Base-by-base conservation (phyloP, 2,113 vertebrate species). In the Poeciliopsis retropinna region DNA sequence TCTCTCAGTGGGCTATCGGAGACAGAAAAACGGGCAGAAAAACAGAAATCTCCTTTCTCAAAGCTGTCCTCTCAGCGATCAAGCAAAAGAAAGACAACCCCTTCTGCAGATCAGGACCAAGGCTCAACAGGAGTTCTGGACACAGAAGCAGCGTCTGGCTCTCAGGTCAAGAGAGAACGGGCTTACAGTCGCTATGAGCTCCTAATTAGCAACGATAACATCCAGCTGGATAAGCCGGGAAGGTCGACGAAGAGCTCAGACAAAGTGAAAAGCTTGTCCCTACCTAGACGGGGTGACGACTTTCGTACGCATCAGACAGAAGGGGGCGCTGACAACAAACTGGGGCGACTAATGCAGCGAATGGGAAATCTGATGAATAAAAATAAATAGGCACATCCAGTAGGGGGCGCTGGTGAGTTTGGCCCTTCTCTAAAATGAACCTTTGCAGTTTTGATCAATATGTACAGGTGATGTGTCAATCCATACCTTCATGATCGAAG, bases 321-420 rank as follows among this genome's bases (percentile, higher is more conserved):
- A 60, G 89, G 94, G 5, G 84, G 91, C 70, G 87, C 92, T 65
- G 96, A 97, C 82, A 97, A 97, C 68, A 97, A 95, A 80, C 92
- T 98, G 82, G 95, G 95, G 37, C 93, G 94, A 29, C 95, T 98
- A 90, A 96, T 98, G 95, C 97, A 98, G 71, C 95, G 95, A 61
- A 80, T 94, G 0, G 97, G 96, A 47, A 96, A 93, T 78, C 92
- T 98, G 2, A 95, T 97, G 14, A 79, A 92, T 83, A 98, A 97
- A 92, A 96, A 87, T 85, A 96, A 98, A 80, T 97, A 82, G 67
- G 47, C 61, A 31, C 9, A 57, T 57, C 51, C 51, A 9, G 51
- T 9, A 25, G 19, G 25, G 51, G 51, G 25, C 17, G 22, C 51
- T 9, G 51, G 51, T 57, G 2, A n/a, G 22, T n/a, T 57, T 57